phyloP scores from a whole-genome alignment of 1,140 invertebrate species.

The Penaeus chinensis region DNA sequence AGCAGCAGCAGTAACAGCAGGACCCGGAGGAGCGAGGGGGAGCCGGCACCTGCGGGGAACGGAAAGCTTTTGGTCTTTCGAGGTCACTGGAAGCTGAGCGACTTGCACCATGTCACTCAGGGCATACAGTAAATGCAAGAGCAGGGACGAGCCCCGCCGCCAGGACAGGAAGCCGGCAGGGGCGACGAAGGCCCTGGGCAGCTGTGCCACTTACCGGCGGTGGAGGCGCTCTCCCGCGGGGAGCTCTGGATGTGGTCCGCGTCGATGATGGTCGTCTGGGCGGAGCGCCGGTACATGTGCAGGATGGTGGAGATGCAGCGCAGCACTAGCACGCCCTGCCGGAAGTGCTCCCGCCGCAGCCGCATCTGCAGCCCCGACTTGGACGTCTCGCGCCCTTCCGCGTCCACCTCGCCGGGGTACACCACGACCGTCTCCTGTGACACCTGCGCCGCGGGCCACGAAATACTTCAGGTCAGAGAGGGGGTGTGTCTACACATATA shows the following conservation, averaged over 20 bases:
- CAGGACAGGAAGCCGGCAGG: background rate
- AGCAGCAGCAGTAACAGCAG: too few relatives aligned
- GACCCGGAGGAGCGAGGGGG: too few relatives aligned
- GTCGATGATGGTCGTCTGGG: conserved; percentile 20
- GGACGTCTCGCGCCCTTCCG: conserved; percentile 17
- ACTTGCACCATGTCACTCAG: too few relatives aligned
- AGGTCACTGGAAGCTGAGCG: too few relatives aligned
- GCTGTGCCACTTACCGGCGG: conserved; percentile 1
- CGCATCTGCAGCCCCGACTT: conserved; percentile 43
- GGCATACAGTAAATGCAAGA: too few relatives aligned
- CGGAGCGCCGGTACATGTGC: conserved; percentile 28
- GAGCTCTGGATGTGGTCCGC: conserved; percentile 6
- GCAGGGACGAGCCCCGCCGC: too few relatives aligned
- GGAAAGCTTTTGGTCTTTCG: too few relatives aligned
- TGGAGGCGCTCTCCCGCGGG: conserved; percentile 30
- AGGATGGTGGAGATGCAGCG: conserved; percentile 29
- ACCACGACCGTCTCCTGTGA: conserved; percentile 42
- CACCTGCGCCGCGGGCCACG: background rate
- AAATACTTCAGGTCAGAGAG: too few relatives aligned
- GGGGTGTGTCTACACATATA: too few relatives aligned
- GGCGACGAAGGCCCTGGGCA: too few relatives aligned
- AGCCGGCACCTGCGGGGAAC: too few relatives aligned
- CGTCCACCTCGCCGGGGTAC: conserved; percentile 28
- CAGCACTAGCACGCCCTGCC: conserved; percentile 25
- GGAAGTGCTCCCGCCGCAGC: conserved; percentile 26